A percentile compares a stretch with the other conserved stretches of the same genome.
These are phyloP conservation scores for Triplophysa tibetana DNA, from an alignment of 2,113 vertebrate genomes.

Conservation along the genomic window DNA sequence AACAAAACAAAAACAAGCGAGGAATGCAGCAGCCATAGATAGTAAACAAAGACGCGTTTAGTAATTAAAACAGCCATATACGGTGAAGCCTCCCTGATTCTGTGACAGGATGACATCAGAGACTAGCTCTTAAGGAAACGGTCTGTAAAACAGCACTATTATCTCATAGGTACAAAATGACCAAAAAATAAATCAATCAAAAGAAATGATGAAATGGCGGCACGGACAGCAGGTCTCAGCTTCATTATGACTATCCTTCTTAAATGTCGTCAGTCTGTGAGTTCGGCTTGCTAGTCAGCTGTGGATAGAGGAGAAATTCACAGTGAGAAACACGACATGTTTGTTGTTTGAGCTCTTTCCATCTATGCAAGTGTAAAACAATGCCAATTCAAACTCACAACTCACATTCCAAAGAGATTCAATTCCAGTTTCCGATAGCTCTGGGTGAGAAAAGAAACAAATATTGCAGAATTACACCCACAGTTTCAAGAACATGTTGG, in stretches of 20 bases:
- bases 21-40: slow-evolving; percentile 8
- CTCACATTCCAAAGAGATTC: slow-evolving; percentile 63
- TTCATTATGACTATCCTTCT: slow-evolving; percentile 30
- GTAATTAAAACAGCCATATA: slow-evolving; percentile 26
- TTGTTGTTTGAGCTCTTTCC: not conserved
- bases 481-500: not conserved
- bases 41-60: slow-evolving; percentile 48
- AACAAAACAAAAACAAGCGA: not conserved
- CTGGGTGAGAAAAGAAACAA: slow-evolving; percentile 54
- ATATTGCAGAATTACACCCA: slow-evolving; percentile 44
- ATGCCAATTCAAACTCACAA: slow-evolving; percentile 54
- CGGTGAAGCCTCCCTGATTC: slow-evolving; percentile 25
- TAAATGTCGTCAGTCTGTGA: slow-evolving; percentile 43
- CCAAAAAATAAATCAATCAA: not conserved
- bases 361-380: not conserved
- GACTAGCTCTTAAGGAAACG: not conserved
- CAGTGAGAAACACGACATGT: not conserved
- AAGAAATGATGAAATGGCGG: not conserved
- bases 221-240: slow-evolving; percentile 2
- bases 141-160: slow-evolving; percentile 7
- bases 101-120: slow-evolving; percentile 18
- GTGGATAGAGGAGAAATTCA: slow-evolving; percentile 60
- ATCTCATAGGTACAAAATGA: not conserved
- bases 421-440: slow-evolving; percentile 77
- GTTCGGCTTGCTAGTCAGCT: slow-evolving; percentile 48